A percentile compares a stretch with the other conserved stretches of the same genome.
These are phyloP conservation scores for Coenobita brevimanus DNA, from an alignment of 1,140 invertebrate species.

Conservation along the genomic window DNA sequence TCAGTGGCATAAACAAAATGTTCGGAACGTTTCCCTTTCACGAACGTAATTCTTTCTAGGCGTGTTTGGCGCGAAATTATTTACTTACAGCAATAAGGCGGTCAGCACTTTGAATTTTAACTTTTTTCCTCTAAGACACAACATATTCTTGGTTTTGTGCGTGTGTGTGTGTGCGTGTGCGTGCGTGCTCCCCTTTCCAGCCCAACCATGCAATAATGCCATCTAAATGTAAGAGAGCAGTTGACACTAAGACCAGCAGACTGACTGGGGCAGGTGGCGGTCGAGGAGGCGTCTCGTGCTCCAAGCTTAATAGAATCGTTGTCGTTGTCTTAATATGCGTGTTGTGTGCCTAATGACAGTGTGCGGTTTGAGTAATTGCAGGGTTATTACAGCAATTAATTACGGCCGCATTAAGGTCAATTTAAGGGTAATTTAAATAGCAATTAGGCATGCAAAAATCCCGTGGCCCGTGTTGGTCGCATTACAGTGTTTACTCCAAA, in stretches of 20 bases:
- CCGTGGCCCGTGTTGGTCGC: slow-evolving; percentile 35
- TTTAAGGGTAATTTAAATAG: slow-evolving; percentile 55
- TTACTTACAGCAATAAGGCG: too few species aligned
- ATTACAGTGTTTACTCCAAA: slow-evolving; percentile 48
- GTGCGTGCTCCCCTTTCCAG: too few species aligned
- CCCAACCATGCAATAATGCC: too few species aligned
- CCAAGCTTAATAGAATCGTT: slow-evolving; percentile 44
- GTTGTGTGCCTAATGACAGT: slow-evolving; percentile 36
- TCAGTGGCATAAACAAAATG: too few species aligned
- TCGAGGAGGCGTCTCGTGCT: not conserved
- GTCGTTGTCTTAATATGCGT: slow-evolving; percentile 38
- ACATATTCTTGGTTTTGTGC: too few species aligned
- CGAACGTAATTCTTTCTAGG: too few species aligned
- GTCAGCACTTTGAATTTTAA: too few species aligned
- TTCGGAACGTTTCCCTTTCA: too few species aligned
- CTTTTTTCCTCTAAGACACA: too few species aligned
- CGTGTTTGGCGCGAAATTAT: too few species aligned
- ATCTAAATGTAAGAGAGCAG: too few species aligned
- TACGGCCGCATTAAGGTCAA: slow-evolving; percentile 49
- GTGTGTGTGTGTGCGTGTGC: too few species aligned
- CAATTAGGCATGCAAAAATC: slow-evolving; percentile 50
- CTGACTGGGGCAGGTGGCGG: not conserved
- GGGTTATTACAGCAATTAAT: slow-evolving; percentile 58
- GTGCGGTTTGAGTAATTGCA: slow-evolving; percentile 51
- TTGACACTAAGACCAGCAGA: not conserved